Evolutionary conservation across 92 coral and sea anemone genomes (phyloP), one percentile per base, ranked within the genome.

Genomic region (Parazoanthus swiftii): DNA sequence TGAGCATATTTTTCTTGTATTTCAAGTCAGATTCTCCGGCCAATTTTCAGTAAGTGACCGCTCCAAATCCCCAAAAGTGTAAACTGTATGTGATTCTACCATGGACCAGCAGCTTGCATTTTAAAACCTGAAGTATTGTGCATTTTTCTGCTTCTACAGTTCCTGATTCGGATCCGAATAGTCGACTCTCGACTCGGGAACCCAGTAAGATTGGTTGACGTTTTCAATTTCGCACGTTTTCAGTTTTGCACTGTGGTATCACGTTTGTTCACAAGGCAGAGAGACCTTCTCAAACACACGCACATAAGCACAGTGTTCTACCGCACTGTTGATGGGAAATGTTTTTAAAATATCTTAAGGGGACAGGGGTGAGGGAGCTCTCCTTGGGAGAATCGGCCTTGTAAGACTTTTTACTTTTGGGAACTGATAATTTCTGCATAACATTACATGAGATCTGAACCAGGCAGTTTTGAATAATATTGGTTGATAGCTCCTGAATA

Each of bases 141-240:
- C 72, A 58, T 81, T 65, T 11, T 63, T 81, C 85, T 63, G 85
- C 74, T 15, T 81, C 73, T 20, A 9, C 85, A 81, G 85, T 82
- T 67, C 86, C 75, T 14, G 35, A 25, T 6, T 67, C n/a, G 76
- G 56, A 65, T n/a, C 76, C 16, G 43, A 82, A n/a, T 67, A 65
- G 8, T 65, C 76, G 29, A 42, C 71, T 66, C 8, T 23, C 76
- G 36, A 65, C 75, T 63, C 38, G 42, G 63, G 85, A 59, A 58
- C 18, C 37, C 37, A 36, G 86, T 82, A 82, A 82, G 86, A 82
- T 38, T 59, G 15, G 3, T 79, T 5, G 48, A 80, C 33, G 36
- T 35, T 11, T 63, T 38, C 26, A 58, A 2, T 63, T 36, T 81
- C 65, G 42, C 42, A 39, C 9, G 51, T 48, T 48, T 48, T 48